phyloP scores from a whole-genome alignment of 1,140 invertebrate genomes.

The Brachionus paranguensis region DNA sequence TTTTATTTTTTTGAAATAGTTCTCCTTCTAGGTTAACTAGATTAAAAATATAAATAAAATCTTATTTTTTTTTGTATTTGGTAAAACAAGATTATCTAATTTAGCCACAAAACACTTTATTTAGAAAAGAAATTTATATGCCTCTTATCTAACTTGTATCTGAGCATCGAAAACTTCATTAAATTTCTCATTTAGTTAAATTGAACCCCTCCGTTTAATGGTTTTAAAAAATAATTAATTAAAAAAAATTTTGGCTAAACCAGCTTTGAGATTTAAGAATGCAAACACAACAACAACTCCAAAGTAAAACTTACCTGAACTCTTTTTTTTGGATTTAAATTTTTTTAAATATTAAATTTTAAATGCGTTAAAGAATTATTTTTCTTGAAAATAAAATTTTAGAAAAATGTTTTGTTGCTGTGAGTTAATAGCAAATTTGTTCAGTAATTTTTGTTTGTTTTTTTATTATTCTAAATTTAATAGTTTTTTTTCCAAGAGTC shows the following conservation, averaged over 20 bases:
- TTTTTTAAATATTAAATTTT: background rate
- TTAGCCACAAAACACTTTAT: too few species aligned
- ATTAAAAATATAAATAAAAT: too few species aligned
- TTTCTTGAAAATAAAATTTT: background rate
- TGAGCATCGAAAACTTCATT: background rate
- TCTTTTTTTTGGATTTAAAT: background rate
- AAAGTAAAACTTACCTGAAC: conserved; percentile 1
- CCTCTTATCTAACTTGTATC: background rate
- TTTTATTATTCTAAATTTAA: background rate
- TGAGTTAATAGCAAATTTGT: background rate
- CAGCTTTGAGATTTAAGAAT: background rate
- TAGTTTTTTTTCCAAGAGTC: background rate
- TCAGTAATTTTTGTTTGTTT: background rate
- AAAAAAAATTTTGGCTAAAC: background rate
- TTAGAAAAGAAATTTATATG: too few species aligned
- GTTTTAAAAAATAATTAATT: background rate
- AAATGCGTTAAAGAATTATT: background rate
- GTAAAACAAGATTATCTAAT: too few species aligned
- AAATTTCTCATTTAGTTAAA: background rate
- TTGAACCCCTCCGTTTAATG: background rate
- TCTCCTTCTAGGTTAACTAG: too few species aligned
- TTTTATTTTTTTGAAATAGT: too few species aligned
- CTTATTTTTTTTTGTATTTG: too few species aligned
- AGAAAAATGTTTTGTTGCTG: conserved; percentile 20
- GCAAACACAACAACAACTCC: background rate